Conservation (phyloP, 2,888 invertebrate species). For the Xestoiulus laeticollis region DNA sequence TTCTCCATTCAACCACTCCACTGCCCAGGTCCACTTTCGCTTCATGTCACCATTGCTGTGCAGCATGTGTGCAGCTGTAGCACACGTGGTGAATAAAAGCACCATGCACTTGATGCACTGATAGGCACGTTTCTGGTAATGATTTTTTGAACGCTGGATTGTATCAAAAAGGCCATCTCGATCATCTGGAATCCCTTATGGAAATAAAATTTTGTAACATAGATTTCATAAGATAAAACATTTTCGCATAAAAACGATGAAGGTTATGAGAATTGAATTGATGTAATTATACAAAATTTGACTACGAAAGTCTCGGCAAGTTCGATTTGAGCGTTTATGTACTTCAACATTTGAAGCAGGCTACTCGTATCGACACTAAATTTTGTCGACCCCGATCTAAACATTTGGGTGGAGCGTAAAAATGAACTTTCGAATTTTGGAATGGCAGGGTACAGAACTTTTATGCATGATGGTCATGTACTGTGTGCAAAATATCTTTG, state of each 20-base stretch:
- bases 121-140: constrained; percentile 96
- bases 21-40: constrained; percentile 86
- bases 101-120: constrained; percentile 97
- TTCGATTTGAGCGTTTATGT: no score
- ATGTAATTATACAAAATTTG: background rate
- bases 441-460: no score
- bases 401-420: no score
- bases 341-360: no score
- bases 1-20: constrained; percentile 95
- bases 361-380: no score
- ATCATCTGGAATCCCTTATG: constrained; percentile 76
- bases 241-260: background rate
- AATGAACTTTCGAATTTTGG: no score
- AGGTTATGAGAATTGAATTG: background rate
- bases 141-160: constrained; percentile 88
- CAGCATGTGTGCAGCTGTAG: constrained; percentile 81
- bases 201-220: background rate
- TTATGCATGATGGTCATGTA: no score
- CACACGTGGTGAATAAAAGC: constrained; percentile 85
- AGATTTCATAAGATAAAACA: background rate
- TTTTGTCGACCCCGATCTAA: no score
- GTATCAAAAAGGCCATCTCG: constrained; percentile 93
- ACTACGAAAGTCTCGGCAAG: no score
- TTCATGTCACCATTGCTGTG: constrained; percentile 80
- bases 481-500: no score